Conservation (phyloP, 2,888 invertebrate species). For the Drosophila maculinotata region DNA sequence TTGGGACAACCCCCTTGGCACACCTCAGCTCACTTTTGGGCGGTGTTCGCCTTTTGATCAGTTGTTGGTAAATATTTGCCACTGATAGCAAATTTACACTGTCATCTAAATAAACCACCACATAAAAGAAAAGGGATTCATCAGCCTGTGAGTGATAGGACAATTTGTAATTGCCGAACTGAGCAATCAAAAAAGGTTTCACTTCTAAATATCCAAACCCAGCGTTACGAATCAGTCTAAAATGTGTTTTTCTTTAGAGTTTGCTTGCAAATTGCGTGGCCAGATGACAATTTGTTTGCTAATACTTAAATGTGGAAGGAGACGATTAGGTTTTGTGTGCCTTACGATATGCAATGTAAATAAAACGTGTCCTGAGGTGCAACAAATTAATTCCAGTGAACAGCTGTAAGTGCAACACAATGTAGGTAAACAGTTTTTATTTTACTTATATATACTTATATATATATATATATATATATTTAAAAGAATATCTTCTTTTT, state of each 20-base stretch:
- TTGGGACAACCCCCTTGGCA: not conserved
- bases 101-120: slow-evolving; percentile 43
- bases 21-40: slow-evolving; percentile 4
- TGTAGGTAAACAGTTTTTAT: no score
- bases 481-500: no score
- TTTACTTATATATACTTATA: no score
- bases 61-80: slow-evolving; percentile 67
- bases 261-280: slow-evolving; percentile 69
- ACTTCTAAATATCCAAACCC: slow-evolving; percentile 11
- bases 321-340: slow-evolving; percentile 31
- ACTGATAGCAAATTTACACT: slow-evolving; percentile 51
- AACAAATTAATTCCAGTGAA: slow-evolving; percentile 42
- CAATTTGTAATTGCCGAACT: slow-evolving; percentile 59
- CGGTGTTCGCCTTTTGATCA: slow-evolving; percentile 63
- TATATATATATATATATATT: no score
- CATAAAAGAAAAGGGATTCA: slow-evolving; percentile 39
- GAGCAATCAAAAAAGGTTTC: slow-evolving; percentile 33
- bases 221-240: not conserved
- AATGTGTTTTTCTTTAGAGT: slow-evolving; percentile 35
- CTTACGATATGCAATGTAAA: slow-evolving; percentile 48
- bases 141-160: slow-evolving; percentile 50
- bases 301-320: not conserved
- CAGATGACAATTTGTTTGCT: slow-evolving; percentile 49
- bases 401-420: slow-evolving; percentile 51
- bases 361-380: slow-evolving; percentile 30